Evolutionary conservation across 2,888 invertebrate genomes (phyloP), one percentile per base, ranked within the genome.

Genomic region (Phyto melanocephala): DNA sequence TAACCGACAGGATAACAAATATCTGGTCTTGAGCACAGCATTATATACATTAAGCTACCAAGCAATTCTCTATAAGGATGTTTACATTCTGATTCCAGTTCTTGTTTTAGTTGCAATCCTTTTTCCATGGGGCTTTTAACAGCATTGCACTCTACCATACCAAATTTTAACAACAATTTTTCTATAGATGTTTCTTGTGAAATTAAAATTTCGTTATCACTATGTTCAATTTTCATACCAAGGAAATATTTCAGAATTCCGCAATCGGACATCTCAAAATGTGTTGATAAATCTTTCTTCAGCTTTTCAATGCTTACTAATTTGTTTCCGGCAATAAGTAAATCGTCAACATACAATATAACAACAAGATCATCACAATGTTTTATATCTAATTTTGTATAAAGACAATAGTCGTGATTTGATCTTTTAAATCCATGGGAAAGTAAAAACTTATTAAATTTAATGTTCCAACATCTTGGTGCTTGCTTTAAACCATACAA

Each of bases 31-130:
- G 54, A 45, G 35, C 77, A 72, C 11, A 80, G 28, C 80, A 80
- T 83, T 1, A 80, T 37, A 24, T 83, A 83, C 76, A 76, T 83
- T 20, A 80, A 35, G 42, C 83, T 77, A 42, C 71, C 80, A 6
- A 83, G 37, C 33, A 80, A 28, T 72, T 83, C 77, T 42, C 63
- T 40, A 13, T 42, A 42, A 15, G 42, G 42, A n/a, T 42, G n/a
- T 13, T 0, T 42, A 42, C 42, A 42, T 42, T n/a, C 42, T n/a
- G 42, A n/a, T 42, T 15, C 42, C 2, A n/a, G 2, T 5, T 42
- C 42, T 4, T 42, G 42, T 5, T 42, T 20, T 35, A 22, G 13
- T 24, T 62, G 62, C 24, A 42, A 24, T 24, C 52, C 52, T 20
- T 52, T 52, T 24, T 22, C 24, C 52, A 52, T 28, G 11, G 52